Evolutionary conservation across 2,797 vertebrate species (phyloP).

Genomic region (Holocentrus rufus): DNA sequence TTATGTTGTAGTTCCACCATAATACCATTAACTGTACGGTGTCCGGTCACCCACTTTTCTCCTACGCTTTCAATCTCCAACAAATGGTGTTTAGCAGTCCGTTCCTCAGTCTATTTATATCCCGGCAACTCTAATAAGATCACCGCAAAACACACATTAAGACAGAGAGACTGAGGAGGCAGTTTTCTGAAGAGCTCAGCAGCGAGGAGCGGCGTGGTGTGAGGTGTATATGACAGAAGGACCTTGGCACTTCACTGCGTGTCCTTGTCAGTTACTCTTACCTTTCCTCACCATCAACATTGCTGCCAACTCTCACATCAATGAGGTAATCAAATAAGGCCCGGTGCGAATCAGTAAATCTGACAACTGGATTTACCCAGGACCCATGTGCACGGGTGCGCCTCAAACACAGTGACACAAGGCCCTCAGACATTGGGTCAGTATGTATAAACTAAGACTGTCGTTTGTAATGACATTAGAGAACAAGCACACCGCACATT

Average conservation of each 20-base stretch:
- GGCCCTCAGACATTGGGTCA: neutral
- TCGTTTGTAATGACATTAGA: neutral
- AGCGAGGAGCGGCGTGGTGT: slow-evolving; percentile 53
- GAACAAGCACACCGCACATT: neutral
- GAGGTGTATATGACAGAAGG: slow-evolving; percentile 53
- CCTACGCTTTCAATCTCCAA: slow-evolving; percentile 22
- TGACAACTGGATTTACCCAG: slow-evolving; percentile 64
- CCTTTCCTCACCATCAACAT: slow-evolving; percentile 68
- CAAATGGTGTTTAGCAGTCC: slow-evolving; percentile 42
- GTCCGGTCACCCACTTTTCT: slow-evolving; percentile 46
- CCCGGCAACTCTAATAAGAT: slow-evolving; percentile 66
- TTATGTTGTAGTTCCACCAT: slow-evolving; percentile 52
- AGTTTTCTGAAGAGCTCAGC: slow-evolving; percentile 73
- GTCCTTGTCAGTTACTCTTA: slow-evolving; percentile 79
- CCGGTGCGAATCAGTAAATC: slow-evolving; percentile 68
- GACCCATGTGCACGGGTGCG: slow-evolving; percentile 20
- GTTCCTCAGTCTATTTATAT: slow-evolving; percentile 63
- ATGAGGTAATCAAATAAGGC: slow-evolving; percentile 75
- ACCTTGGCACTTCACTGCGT: slow-evolving; percentile 66
- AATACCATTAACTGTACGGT: slow-evolving; percentile 66
- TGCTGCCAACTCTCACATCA: slow-evolving; percentile 72
- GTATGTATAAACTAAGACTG: neutral
- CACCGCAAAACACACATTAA: slow-evolving; percentile 65
- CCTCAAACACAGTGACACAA: slow-evolving; percentile 8
- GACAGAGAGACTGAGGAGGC: slow-evolving; percentile 62